A percentile compares a stretch with the other conserved stretches of the same genome.
phyloP scores from a whole-genome alignment of 2,888 invertebrate species.

The Timema podura region DNA sequence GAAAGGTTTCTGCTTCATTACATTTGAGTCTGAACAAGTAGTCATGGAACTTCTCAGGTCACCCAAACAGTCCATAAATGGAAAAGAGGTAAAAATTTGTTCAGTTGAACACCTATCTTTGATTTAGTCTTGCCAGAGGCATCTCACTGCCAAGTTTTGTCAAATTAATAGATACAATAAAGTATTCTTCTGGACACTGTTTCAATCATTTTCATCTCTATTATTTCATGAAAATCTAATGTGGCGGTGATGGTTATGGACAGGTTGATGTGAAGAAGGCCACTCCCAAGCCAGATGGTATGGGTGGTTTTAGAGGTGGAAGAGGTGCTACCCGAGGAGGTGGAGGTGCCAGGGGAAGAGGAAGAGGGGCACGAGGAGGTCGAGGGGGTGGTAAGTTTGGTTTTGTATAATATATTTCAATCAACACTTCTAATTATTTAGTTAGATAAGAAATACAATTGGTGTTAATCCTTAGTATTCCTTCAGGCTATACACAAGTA shows the following conservation, averaged over 20 bases:
- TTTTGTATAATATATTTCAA: not conserved
- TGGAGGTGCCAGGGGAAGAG: conserved; percentile 48
- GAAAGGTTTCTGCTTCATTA: conserved; percentile 96
- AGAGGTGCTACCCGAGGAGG: conserved; percentile 56
- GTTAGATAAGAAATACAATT: not conserved
- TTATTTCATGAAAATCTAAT: no score
- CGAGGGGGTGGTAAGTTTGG: conserved; percentile 30
- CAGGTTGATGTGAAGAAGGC: conserved; percentile 93
- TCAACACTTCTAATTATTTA: conserved; percentile 1
- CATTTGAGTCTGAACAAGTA: conserved; percentile 92
- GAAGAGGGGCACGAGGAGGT: conserved; percentile 64
- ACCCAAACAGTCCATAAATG: conserved; percentile 88
- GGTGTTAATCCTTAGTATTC: conserved; percentile 5
- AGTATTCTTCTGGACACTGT: no score
- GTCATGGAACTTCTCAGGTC: conserved; percentile 88
- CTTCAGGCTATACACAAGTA: no score
- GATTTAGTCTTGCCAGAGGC: no score
- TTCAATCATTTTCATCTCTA: no score
- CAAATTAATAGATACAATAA: no score
- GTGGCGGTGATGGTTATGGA: conserved; percentile 15
- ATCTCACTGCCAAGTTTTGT: no score
- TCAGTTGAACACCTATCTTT: no score
- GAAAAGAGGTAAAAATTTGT: conserved; percentile 70
- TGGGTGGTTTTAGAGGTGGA: conserved; percentile 59
- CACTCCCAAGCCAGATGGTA: conserved; percentile 81